Evolutionary conservation across 2,888 invertebrate species (phyloP), one percentile per base, ranked within the genome.

Genomic region (Brachypalpus laphriformis): DNA sequence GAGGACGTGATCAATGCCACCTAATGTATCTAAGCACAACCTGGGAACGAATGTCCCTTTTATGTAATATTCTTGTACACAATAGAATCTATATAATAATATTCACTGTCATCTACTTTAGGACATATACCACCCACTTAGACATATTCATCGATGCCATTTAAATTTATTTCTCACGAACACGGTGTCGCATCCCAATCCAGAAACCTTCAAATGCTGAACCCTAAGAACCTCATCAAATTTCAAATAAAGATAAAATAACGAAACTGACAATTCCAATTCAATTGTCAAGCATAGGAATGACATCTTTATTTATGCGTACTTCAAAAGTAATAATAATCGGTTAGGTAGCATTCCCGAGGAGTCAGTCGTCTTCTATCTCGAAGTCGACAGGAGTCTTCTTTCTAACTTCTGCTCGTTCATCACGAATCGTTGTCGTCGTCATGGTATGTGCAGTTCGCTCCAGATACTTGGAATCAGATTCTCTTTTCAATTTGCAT

Each of bases 401-500:
- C 18, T 31, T 63, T 63, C n/a, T 4, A 28, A 9, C 11, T 40
- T 42, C 14, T 25, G 14, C 42, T 63, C 14, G 1, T 31, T 54
- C 18, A 3, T 40, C 40, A 14, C 5, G 3, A 14, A 34, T 34
- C 20, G 16, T 42, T 7, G 7, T 22, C 20, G 9, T 28, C 18
- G 28, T 14, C 34, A 34, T 9, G 42, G 37, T 40, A 11, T 14
- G 7, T 61, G 7, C 40, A 47, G n/a, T 59, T 25, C 66, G 31
- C 42, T 76, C 51, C 34, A 77, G 34, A 77, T 70, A 51, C 76
- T 59, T 40, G 47, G 75, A 75, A 47, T 66, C 74, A 68, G 40
- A 77, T 63, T 71, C 45, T 57, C 49, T 57, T 76, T 57, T n/a
- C n/a, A 76, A 71, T 82, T 71, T 76, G 57, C 68, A 76, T 71